Conservation (phyloP, 2,113 vertebrate genomes). For the Cairina moschata region DNA sequence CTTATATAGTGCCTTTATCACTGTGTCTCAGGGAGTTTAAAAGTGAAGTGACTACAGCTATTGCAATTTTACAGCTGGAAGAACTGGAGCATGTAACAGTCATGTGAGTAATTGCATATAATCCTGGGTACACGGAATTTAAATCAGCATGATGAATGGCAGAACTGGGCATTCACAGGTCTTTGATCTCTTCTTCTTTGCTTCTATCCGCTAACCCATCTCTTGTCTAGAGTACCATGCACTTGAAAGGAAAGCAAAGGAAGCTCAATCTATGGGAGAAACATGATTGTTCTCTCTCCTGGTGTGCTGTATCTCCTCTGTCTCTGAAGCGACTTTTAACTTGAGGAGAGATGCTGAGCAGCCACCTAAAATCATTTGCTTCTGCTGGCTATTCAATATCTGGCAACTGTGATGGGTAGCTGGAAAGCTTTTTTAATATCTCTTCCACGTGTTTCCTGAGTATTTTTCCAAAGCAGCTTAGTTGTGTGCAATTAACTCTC, state of each 20-base stretch:
- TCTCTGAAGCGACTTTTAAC: neutral
- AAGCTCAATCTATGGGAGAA: neutral
- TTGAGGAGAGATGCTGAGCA: neutral
- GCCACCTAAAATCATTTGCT: neutral
- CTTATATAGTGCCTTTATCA: neutral
- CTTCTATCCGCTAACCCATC: neutral
- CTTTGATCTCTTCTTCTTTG: neutral
- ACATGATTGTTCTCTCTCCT: neutral
- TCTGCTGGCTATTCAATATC: constrained; percentile 20
- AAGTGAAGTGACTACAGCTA: neutral
- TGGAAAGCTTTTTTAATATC: constrained; percentile 33
- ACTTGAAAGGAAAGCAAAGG: neutral
- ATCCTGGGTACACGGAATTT: neutral
- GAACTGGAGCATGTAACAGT: neutral
- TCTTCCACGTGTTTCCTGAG: constrained; percentile 40
- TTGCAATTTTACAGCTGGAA: neutral
- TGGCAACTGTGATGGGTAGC: neutral
- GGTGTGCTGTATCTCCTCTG: neutral
- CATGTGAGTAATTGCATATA: neutral
- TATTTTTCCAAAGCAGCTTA: constrained; percentile 66
- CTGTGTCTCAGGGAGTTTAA: neutral
- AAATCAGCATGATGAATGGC: neutral
- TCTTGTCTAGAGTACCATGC: neutral
- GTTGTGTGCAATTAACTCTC: neutral
- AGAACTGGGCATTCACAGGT: neutral